Base-by-base conservation (phyloP, 2,113 vertebrate species). In the Epinephelus cyanopodus region DNA sequence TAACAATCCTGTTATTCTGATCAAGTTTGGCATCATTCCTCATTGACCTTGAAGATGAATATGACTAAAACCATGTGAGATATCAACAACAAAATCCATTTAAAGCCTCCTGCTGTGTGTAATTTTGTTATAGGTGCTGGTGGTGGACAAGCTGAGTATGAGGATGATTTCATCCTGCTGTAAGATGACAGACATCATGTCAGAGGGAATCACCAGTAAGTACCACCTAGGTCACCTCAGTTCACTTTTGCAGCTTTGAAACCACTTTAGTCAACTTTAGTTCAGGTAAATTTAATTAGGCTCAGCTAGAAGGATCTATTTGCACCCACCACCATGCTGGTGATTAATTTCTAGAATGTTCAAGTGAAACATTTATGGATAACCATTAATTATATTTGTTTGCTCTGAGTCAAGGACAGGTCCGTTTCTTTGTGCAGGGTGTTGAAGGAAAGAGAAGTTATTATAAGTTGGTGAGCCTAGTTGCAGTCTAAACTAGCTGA, bases 151-250 rank as follows among this genome's bases (percentile, higher is more conserved):
- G 88, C 95, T 99, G 86, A 99, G 98, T 84, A 99, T 99, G 97
- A 95, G 97, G 75, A 99, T 99, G 98, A 92, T 99, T 11, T 99
- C 98, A 0, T 99, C 98, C 79, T 99, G 98, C 92, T 99, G 98
- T 91, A 98, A 97, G 94, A 99, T 99, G 98, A 99, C 98, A 0
- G 97, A 99, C 92, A 99, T 99, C 92, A 98, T 99, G 98, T 98
- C 98, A 0, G 98, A 99, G 88, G 98, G 98, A 62, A 98, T 99
- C 60, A 99, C 98, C 60, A 99, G 98, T 99, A 93, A 97, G 98
- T 94, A 52, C 9, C 14, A 1, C 27, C 14, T 14, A 37, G 12
- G 9, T 39, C 11, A 39, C 29, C 7, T 57, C 15, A 47, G 15
- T 18, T 47, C 37, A 76, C 18, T 33, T 66, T 27, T 86, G 4